These are phyloP conservation scores for Chanos chanos DNA, from an alignment of 2,797 vertebrate genomes.

Conservation along the genomic window DNA sequence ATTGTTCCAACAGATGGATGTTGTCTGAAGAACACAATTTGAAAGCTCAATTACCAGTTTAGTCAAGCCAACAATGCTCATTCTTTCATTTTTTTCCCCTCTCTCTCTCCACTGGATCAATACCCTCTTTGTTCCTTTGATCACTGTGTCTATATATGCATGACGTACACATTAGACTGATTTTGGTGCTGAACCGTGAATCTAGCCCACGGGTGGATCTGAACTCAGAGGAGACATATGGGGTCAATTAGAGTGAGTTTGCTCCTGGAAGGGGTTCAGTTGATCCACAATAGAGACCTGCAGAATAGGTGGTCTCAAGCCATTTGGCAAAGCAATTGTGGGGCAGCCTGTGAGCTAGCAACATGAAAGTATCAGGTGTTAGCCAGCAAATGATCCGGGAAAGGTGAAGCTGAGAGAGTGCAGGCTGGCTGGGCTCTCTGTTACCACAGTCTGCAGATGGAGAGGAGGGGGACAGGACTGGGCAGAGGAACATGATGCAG, in stretches of 20 bases:
- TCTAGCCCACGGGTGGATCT: constrained; percentile 55
- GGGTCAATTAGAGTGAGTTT: constrained; percentile 70
- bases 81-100: constrained; percentile 36
- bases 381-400: constrained; percentile 70
- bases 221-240: constrained; percentile 69
- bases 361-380: constrained; percentile 75
- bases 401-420: constrained; percentile 61
- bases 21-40: neutral
- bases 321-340: constrained; percentile 71
- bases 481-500: constrained; percentile 34
- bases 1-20: constrained; percentile 14
- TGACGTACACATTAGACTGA: constrained; percentile 42
- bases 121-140: constrained; percentile 53
- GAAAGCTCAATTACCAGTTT: neutral
- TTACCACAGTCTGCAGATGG: constrained; percentile 45
- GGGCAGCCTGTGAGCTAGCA: constrained; percentile 57
- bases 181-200: constrained; percentile 49
- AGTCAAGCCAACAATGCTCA: constrained; percentile 16
- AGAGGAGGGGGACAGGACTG: constrained; percentile 26
- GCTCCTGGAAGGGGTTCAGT: constrained; percentile 67
- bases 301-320: constrained; percentile 72
- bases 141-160: constrained; percentile 38
- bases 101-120: constrained; percentile 46
- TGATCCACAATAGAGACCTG: constrained; percentile 63
- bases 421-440: constrained; percentile 52